Evolutionary conservation across 2,797 vertebrate genomes (phyloP).

Genomic region (Sebastes vulpes): DNA sequence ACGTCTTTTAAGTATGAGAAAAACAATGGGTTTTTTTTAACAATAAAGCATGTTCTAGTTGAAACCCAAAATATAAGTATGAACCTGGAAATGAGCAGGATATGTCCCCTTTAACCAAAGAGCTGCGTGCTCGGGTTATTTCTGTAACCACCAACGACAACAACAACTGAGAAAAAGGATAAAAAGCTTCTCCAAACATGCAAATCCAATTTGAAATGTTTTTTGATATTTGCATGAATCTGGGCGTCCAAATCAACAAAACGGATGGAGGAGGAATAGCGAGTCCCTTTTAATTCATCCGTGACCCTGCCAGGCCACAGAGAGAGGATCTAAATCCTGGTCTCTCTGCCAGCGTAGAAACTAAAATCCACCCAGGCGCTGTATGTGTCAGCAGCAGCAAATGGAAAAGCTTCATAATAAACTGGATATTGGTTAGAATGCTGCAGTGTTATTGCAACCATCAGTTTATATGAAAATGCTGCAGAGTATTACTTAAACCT

Average conservation of each 20-base stretch:
- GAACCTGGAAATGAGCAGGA: no score
- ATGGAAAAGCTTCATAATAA: conserved; percentile 3
- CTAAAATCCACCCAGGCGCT: background rate
- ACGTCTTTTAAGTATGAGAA: no score
- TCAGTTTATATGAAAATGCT: background rate
- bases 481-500: background rate
- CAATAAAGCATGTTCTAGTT: no score
- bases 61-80: no score
- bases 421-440: background rate
- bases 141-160: background rate
- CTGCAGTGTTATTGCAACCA: background rate
- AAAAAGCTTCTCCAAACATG: background rate
- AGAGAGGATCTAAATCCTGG: background rate
- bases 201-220: background rate
- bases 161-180: background rate
- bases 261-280: background rate
- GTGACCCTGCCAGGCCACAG: background rate
- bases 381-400: background rate
- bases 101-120: no score
- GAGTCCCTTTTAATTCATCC: background rate
- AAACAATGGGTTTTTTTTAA: no score
- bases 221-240: background rate
- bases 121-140: background rate
- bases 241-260: background rate
- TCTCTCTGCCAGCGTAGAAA: background rate